phyloP scores from a whole-genome alignment of 2,797 vertebrate species.

The Sus cebifrons region DNA sequence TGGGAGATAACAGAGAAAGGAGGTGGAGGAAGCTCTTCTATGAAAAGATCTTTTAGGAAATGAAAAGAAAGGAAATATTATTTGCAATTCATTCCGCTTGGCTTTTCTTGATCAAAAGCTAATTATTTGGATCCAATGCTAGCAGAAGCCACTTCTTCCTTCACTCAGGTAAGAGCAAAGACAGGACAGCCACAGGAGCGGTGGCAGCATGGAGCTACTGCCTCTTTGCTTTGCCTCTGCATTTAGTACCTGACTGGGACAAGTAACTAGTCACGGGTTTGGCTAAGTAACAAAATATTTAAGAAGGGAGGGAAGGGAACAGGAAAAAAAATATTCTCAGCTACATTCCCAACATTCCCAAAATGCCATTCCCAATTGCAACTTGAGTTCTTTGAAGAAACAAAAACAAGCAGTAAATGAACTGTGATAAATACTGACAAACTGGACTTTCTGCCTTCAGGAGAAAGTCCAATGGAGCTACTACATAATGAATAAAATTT shows the following conservation, averaged over 20 bases:
- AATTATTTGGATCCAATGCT: not conserved
- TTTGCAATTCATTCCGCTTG: not conserved
- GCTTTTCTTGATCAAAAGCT: not conserved
- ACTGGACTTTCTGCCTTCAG: constrained; percentile 30
- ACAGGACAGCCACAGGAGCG: not conserved
- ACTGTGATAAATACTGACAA: constrained; percentile 39
- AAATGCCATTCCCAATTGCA: constrained; percentile 66
- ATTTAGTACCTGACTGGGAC: constrained; percentile 4
- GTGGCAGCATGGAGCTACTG: not conserved
- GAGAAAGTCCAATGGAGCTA: constrained; percentile 8
- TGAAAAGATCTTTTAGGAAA: not conserved
- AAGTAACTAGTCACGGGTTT: constrained; percentile 46
- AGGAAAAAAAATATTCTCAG: not conserved
- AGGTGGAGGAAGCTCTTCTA: not conserved
- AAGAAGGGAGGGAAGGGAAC: not conserved
- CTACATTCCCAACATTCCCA: constrained; percentile 60
- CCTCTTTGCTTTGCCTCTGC: not conserved
- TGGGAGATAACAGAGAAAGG: rapidly evolving
- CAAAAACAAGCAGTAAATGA: constrained; percentile 63
- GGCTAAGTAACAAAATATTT: not conserved
- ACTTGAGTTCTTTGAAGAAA: constrained; percentile 59
- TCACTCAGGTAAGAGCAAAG: not conserved
- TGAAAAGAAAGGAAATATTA: not conserved
- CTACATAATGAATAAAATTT: constrained; percentile 25
- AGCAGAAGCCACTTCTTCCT: not conserved